Percentiles rank a stretch among this genome's conserved stretches.
phyloP scores from a whole-genome alignment of 2,888 invertebrate species.

The Parascotia fuliginaria region DNA sequence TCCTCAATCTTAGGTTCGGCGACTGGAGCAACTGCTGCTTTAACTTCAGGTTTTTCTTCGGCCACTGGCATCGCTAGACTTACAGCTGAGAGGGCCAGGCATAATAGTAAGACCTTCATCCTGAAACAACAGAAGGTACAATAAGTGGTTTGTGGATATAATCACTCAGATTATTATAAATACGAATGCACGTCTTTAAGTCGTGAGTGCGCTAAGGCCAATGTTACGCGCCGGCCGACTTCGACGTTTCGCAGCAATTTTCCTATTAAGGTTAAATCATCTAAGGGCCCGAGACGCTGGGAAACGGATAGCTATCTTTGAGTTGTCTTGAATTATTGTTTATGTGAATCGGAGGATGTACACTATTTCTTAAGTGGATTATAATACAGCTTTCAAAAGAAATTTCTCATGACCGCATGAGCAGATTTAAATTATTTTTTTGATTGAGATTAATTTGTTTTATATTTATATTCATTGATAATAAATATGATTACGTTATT shows the following conservation, averaged over 20 bases:
- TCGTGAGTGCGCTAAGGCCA: conserved; percentile 81
- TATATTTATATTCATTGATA: too few relatives aligned
- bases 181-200: conserved; percentile 69
- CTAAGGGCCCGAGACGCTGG: conserved; percentile 72
- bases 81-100: conserved; percentile 85
- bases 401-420: too few relatives aligned
- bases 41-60: conserved; percentile 64
- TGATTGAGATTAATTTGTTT: too few relatives aligned
- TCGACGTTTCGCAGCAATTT: conserved; percentile 74
- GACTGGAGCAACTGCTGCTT: conserved; percentile 36
- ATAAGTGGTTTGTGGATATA: conserved; percentile 66
- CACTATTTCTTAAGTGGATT: conserved; percentile 47
- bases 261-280: conserved; percentile 78
- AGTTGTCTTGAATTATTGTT: conserved; percentile 66
- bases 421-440: too few relatives aligned
- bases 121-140: conserved; percentile 74
- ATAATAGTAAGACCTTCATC: conserved; percentile 88
- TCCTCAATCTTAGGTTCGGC: conserved; percentile 49
- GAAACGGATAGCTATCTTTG: conserved; percentile 62
- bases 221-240: conserved; percentile 77
- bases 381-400: too few relatives aligned
- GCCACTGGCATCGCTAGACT: conserved; percentile 87
- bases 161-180: conserved; percentile 53
- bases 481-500: too few relatives aligned
- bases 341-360: conserved; percentile 74